Conservation (phyloP, 2,888 invertebrate genomes). For the Mechanitis messenoides region DNA sequence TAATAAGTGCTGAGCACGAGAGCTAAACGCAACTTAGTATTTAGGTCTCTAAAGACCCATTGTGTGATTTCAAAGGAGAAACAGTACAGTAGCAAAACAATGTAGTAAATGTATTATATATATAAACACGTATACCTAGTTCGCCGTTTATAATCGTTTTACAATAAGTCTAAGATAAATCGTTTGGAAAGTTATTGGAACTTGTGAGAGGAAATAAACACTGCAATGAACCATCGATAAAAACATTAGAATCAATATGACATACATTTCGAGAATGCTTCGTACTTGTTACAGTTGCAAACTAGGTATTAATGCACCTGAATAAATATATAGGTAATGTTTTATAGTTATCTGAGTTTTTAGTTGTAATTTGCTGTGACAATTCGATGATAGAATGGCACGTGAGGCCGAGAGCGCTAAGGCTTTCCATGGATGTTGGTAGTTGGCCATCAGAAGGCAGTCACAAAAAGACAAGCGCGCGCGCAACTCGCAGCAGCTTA, state of each 20-base stretch:
- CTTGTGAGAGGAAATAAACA: background rate
- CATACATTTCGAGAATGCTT: background rate
- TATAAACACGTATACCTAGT: background rate
- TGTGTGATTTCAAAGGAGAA: slow-evolving; percentile 19
- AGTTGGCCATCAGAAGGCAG: slow-evolving; percentile 48
- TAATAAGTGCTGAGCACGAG: slow-evolving; percentile 13
- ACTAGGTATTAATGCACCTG: slow-evolving; percentile 16
- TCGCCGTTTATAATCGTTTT: background rate
- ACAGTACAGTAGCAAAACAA: slow-evolving; percentile 10
- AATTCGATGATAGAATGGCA: slow-evolving; percentile 52
- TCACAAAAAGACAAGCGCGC: slow-evolving; percentile 57
- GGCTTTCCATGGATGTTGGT: slow-evolving; percentile 35
- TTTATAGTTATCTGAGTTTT: slow-evolving; percentile 12
- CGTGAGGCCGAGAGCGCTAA: slow-evolving; percentile 38
- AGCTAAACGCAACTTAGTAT: slow-evolving; percentile 15
- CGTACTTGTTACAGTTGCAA: background rate
- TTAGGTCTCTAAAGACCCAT: slow-evolving; percentile 24
- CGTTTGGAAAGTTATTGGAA: background rate
- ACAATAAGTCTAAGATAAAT: background rate
- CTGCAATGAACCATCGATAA: background rate
- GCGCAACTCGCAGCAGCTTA: slow-evolving; percentile 50
- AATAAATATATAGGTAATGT: slow-evolving; percentile 18
- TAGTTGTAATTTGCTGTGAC: slow-evolving; percentile 39
- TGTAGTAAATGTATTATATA: slow-evolving; percentile 4
- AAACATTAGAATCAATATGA: slow-evolving; percentile 1